phyloP scores from a whole-genome alignment of 2,797 vertebrate species.

The Cirrhinus molitorella region DNA sequence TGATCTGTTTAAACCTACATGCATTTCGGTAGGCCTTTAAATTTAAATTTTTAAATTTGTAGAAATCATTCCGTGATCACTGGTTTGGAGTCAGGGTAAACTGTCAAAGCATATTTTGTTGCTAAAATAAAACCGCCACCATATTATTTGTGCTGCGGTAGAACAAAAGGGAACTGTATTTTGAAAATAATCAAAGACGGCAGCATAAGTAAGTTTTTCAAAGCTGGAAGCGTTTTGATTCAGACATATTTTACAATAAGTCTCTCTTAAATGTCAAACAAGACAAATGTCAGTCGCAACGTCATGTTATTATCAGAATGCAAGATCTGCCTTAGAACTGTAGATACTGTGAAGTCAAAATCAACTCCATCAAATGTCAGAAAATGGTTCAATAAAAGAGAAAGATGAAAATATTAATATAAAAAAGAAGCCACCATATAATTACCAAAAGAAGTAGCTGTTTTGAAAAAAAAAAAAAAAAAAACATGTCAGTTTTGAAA shows the following conservation, averaged over 20 bases:
- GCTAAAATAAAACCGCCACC: neutral
- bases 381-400: conserved; percentile 17
- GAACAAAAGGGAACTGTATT: neutral
- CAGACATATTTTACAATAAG: conserved; percentile 11
- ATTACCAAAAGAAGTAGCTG: neutral
- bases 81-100: neutral
- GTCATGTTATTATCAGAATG: conserved; percentile 15
- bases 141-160: conserved; percentile 12
- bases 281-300: conserved; percentile 24
- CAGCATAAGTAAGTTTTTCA: conserved; percentile 1
- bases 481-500: conserved; percentile 28
- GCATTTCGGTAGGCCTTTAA: neutral
- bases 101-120: neutral
- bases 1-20: neutral
- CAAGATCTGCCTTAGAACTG: conserved; percentile 9
- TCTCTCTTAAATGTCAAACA: conserved; percentile 33
- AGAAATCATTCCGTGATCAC: neutral
- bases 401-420: neutral
- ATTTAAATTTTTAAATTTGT: neutral
- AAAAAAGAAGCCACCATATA: conserved; percentile 2
- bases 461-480: neutral
- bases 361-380: conserved; percentile 41
- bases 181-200: conserved; percentile 4
- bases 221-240: conserved; percentile 9
- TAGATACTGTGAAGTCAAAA: conserved; percentile 19